Evolutionary conservation across 2,888 invertebrate species (phyloP).

Genomic region (Drosophila limbata): DNA sequence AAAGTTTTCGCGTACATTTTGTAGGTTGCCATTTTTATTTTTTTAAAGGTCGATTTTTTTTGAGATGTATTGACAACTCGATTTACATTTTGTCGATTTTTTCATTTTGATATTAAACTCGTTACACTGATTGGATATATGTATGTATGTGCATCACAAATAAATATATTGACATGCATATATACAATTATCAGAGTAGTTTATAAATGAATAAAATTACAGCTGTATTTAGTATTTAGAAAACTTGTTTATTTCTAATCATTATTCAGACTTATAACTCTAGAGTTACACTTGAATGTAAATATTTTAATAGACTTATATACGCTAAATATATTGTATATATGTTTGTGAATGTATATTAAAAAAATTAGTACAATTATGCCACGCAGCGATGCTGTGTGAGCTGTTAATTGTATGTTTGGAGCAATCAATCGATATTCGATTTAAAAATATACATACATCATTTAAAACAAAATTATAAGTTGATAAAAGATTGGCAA

Average conservation of each 20-base stretch:
- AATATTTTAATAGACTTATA: constrained; percentile 43
- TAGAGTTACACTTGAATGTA: constrained; percentile 76
- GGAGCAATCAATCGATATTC: constrained; percentile 4
- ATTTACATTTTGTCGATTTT: too few relatives aligned
- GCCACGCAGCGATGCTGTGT: constrained; percentile 25
- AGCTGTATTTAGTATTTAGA: constrained; percentile 37
- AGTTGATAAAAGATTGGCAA: constrained; percentile 19
- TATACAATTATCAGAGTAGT: background rate
- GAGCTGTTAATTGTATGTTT: constrained; percentile 20
- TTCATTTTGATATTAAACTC: too few relatives aligned
- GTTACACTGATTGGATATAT: background rate
- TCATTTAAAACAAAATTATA: constrained; percentile 4
- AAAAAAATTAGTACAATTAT: constrained; percentile 26
- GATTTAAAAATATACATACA: constrained; percentile 16
- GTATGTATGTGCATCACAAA: background rate
- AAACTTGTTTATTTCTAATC: constrained; percentile 65
- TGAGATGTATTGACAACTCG: too few relatives aligned
- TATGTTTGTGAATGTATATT: constrained; percentile 29
- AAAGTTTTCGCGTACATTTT: too few relatives aligned
- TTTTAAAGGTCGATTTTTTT: too few relatives aligned
- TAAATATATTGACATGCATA: background rate
- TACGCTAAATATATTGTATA: constrained; percentile 47
- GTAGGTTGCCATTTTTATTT: too few relatives aligned
- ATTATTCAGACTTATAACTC: constrained; percentile 78
- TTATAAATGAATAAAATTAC: background rate